Percentiles rank a stretch among this genome's conserved stretches.
Evolutionary conservation across 2,888 invertebrate species (phyloP).

Genomic region (Mylabris sibirica): DNA sequence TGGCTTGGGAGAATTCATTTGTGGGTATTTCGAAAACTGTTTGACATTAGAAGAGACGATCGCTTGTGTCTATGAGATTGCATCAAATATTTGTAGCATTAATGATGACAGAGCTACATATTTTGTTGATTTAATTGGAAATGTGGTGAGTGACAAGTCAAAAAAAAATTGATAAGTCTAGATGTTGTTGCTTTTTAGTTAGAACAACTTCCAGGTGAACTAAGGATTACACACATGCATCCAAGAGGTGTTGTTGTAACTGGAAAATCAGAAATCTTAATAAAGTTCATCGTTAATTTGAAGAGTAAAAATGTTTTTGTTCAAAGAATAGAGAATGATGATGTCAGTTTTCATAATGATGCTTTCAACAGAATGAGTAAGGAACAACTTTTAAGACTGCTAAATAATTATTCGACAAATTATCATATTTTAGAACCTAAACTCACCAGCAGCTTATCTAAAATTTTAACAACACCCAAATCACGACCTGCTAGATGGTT

Average conservation of each 20-base stretch:
- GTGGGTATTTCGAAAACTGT: slow-evolving; percentile 89
- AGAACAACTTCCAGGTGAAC: too few relatives aligned
- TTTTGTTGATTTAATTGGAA: neutral
- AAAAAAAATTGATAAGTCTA: neutral
- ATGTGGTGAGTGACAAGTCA: neutral
- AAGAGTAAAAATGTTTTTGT: too few relatives aligned
- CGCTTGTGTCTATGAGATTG: slow-evolving; percentile 28
- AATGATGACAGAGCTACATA: neutral
- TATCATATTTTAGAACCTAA: neutral
- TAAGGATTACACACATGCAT: too few relatives aligned
- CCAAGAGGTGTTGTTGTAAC: too few relatives aligned
- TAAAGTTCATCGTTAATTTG: too few relatives aligned
- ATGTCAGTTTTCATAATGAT: too few relatives aligned
- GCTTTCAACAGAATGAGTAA: too few relatives aligned
- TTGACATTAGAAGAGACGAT: slow-evolving; percentile 85
- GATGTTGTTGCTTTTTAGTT: too few relatives aligned
- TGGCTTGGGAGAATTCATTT: slow-evolving; percentile 89
- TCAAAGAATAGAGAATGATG: too few relatives aligned
- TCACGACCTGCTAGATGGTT: neutral
- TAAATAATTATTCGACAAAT: too few relatives aligned
- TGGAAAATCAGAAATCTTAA: too few relatives aligned
- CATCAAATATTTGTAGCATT: neutral
- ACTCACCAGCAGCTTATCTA: slow-evolving; percentile 25
- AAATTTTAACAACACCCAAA: slow-evolving; percentile 57
- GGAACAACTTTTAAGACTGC: neutral